Base-by-base conservation (phyloP, 2,113 vertebrate genomes). In the Picathartes gymnocephalus region DNA sequence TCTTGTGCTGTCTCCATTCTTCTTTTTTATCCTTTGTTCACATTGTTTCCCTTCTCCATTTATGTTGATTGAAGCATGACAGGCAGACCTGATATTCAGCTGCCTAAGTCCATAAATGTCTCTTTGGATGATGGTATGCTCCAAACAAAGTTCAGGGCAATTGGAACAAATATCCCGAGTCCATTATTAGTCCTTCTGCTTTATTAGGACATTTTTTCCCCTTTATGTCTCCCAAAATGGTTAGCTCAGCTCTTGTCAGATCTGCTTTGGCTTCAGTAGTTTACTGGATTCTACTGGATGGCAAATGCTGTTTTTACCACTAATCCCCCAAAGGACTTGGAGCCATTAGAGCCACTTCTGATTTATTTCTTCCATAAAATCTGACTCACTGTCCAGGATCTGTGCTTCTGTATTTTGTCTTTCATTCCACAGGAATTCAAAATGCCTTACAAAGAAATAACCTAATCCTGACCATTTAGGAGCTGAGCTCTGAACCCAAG, bases 1-100 rank as follows among this genome's bases (percentile, higher is more conserved):
- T 80, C 61, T 85, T 82, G 27, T 92, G 81, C 81, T 90, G 73
- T 92, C 95, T 94, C 79, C 82, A 95, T 91, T 79, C 71, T 94
- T 94, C 78, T 93, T 90, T 87, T 95, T 95, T 90, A 94, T 86
- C 82, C 71, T 96, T 93, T 93, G 80, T 93, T 95, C 92, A 84
- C 85, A 83, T 48, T 93, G 82, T 83, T 94, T 96, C 88, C 88
- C 74, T 88, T 91, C 47, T 23, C 77, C 70, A 82, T 94, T 81
- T 92, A 76, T 85, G 92, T 80, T 81, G 93, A 90, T 90, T 0
- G 27, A 95, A 64, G 68, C 91, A 71, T 81, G 97, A 95, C 91
- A 94, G 74, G 78, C 74, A 92, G 83, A 69, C 31, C 86, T 89
- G 68, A 88, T 93, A 82, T 35, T 83, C 84, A 92, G 71, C 81